A percentile compares a stretch with the other conserved stretches of the same genome.
These are phyloP conservation scores for Stenolophus ochropezus DNA, from an alignment of 2,888 invertebrate genomes.

Conservation along the genomic window DNA sequence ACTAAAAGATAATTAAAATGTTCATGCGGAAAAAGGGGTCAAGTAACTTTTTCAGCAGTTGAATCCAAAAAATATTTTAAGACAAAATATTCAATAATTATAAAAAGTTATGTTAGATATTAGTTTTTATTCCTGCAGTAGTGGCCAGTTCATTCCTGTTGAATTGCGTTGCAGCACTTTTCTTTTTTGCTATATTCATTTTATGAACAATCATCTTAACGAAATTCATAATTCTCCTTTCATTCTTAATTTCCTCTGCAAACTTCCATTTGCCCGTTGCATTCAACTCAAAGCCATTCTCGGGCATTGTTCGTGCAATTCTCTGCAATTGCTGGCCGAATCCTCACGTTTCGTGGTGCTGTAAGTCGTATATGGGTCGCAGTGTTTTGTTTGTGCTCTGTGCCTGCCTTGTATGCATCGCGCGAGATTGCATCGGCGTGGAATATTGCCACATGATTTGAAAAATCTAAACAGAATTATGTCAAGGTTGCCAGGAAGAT, in stretches of 20 bases:
- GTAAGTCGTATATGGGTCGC: constrained; percentile 2
- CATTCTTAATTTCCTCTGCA: not conserved
- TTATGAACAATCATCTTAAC: not conserved
- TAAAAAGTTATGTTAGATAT: no score
- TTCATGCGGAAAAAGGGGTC: no score
- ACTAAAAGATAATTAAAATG: no score
- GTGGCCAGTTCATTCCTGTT: not conserved
- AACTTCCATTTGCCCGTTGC: not conserved
- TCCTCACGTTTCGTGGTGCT: not conserved
- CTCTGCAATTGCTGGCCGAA: not conserved
- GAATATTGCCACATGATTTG: constrained; percentile 30
- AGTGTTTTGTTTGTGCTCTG: constrained; percentile 10
- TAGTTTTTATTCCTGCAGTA: no score
- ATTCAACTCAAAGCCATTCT: constrained; percentile 7
- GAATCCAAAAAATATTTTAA: no score
- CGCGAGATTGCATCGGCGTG: constrained; percentile 13
- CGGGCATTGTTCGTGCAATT: constrained; percentile 17
- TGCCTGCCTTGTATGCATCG: constrained; percentile 4
- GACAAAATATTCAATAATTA: no score
- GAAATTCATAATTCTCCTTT: not conserved
- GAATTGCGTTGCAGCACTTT: not conserved
- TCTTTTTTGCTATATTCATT: not conserved
- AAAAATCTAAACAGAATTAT: not conserved
- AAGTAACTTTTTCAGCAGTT: no score
- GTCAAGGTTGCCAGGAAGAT: not conserved